Evolutionary conservation across 2,888 invertebrate species (phyloP), one percentile per base, ranked within the genome.

Genomic region (Shargacucullia verbasci): DNA sequence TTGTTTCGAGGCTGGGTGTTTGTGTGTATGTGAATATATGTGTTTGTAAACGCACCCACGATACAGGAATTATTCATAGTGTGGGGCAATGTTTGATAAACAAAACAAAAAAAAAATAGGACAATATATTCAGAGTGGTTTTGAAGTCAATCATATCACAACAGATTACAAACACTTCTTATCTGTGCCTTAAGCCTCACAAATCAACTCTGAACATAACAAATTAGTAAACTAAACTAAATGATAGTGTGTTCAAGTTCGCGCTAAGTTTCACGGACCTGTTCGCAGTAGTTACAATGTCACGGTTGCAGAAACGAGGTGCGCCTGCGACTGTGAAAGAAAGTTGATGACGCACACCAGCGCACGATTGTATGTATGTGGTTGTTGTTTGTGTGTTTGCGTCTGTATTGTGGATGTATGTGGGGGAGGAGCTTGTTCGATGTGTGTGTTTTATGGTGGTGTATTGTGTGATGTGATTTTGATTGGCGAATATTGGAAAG

Each of bases 251-350:
- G 43, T 70, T 70, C 72, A 71, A 59, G 72, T 68, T 59, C 40
- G 54, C 47, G 50, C 40, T 34, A 55, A 73, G 77, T 74, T 74
- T 73, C 77, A 76, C 70, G 70, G 65, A 72, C 76, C 53, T 71
- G 66, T 53, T 76, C 53, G 54, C 50, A 71, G 67, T 54, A 71
- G 68, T 68, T 69, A 67, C 76, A 76, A 77, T 76, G 78, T 76
- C 76, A 76, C 69, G 76, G 76, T 77, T 76, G 70, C 68, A 70
- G 69, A 59, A 59, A 53, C 65, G 69, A 73, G 70, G 68, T 73
- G 76, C 76, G 76, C 75, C 71, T 48, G 70, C 64, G 70, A 56
- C 54, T 73, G 79, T 72, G 72, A 78, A 82, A 82, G 82, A 82
- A 82, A 82, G 82, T 82, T 81, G 70, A 68, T 62, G 65, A 68